These are phyloP conservation scores for Drepanosiphum platanoidis DNA, from an alignment of 2,888 invertebrate species.

Conservation along the genomic window DNA sequence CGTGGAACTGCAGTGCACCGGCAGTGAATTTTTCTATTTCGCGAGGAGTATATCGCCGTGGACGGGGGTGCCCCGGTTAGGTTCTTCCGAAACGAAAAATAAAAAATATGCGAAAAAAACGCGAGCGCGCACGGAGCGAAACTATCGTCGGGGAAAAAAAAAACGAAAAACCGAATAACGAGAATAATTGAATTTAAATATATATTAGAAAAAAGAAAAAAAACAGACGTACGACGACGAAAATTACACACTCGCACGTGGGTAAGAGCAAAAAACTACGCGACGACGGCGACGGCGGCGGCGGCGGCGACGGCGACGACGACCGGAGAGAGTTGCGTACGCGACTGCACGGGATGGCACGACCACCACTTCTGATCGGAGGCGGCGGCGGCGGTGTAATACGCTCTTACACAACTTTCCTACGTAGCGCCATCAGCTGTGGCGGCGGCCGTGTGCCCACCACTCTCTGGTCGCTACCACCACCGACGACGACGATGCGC, in stretches of 20 bases:
- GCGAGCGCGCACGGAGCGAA: too few relatives aligned
- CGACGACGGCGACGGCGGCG: background rate
- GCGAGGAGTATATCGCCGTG: too few relatives aligned
- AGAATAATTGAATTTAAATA: background rate
- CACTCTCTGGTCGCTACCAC: background rate
- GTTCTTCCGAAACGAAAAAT: too few relatives aligned
- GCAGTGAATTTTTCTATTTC: too few relatives aligned
- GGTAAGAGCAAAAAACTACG: background rate
- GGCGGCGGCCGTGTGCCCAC: background rate
- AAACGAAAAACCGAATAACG: background rate
- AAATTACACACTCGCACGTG: background rate
- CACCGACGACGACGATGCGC: background rate
- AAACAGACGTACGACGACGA: background rate
- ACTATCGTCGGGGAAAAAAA: background rate
- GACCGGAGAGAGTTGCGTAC: slow-evolving; percentile 49
- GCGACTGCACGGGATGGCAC: slow-evolving; percentile 48
- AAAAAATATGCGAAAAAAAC: too few relatives aligned
- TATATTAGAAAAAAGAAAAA: background rate
- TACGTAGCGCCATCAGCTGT: slow-evolving; percentile 51
- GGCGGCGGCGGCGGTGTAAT: background rate
- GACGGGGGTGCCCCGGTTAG: too few relatives aligned
- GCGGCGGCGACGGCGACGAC: slow-evolving; percentile 38
- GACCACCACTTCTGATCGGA: slow-evolving; percentile 61
- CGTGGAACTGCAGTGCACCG: too few relatives aligned
- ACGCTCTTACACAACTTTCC: slow-evolving; percentile 54